Evolutionary conservation across 2,888 invertebrate genomes (phyloP).

Genomic region (Parthenolecanium corni): DNA sequence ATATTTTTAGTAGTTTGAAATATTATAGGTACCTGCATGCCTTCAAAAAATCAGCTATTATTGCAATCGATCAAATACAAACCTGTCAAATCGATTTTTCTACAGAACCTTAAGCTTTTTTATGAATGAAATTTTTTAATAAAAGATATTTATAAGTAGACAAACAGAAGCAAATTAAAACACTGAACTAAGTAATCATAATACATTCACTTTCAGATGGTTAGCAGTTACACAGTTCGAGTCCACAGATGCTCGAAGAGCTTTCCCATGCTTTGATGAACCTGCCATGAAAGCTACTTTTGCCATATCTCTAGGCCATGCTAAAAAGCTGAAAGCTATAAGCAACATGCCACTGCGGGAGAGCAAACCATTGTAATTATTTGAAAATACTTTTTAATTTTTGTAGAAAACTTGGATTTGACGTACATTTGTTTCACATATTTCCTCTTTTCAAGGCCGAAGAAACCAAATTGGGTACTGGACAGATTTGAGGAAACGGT

Average conservation of each 20-base stretch:
- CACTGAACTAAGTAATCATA: no score
- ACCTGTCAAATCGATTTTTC: no score
- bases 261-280: slow-evolving; percentile 88
- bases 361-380: slow-evolving; percentile 42
- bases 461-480: slow-evolving; percentile 48
- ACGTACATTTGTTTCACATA: not conserved
- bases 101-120: no score
- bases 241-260: slow-evolving; percentile 63
- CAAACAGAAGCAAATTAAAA: no score
- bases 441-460: not conserved
- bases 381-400: not conserved
- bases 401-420: not conserved
- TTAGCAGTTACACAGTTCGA: slow-evolving; percentile 72
- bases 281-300: slow-evolving; percentile 80
- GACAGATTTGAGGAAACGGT: slow-evolving; percentile 63
- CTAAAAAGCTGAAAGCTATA: slow-evolving; percentile 49
- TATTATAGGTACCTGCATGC: no score
- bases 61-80: no score
- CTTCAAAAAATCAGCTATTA: no score
- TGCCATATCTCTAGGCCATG: slow-evolving; percentile 55
- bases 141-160: no score
- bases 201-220: slow-evolving; percentile 43
- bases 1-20: no score
- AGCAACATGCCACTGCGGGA: slow-evolving; percentile 63
- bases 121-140: no score